Evolutionary conservation across 2,113 vertebrate species (phyloP).

Genomic region (Aptenodytes forsteri): DNA sequence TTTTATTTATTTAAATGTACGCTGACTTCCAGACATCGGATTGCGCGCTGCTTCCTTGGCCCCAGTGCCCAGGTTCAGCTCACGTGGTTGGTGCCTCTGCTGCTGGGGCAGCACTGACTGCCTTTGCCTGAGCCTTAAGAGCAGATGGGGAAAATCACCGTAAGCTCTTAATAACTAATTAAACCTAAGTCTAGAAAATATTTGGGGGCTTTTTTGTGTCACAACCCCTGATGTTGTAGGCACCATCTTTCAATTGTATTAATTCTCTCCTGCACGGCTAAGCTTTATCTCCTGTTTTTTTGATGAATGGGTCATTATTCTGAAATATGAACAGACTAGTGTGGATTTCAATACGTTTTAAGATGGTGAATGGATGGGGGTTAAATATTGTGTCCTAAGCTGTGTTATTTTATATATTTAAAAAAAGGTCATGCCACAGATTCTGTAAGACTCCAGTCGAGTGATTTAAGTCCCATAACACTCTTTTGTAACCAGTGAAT

Average conservation of each 20-base stretch:
- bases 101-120: background rate
- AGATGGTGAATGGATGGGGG: background rate
- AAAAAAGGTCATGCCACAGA: background rate
- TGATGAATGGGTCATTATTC: background rate
- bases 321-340: background rate
- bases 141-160: background rate
- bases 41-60: background rate
- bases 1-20: background rate
- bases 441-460: background rate
- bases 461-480: background rate
- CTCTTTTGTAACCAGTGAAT: slow-evolving; percentile 46
- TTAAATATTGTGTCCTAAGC: background rate
- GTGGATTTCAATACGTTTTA: background rate
- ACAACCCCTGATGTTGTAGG: background rate
- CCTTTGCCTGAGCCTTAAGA: background rate
- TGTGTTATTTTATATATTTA: background rate
- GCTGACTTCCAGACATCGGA: background rate
- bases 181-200: background rate
- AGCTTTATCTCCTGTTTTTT: background rate
- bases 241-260: background rate
- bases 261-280: background rate
- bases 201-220: background rate
- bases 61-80: background rate
- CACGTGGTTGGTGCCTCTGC: background rate
- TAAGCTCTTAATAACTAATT: background rate